Evolutionary conservation across 2,888 invertebrate species (phyloP), one percentile per base, ranked within the genome.

Genomic region (Andrena praecox): DNA sequence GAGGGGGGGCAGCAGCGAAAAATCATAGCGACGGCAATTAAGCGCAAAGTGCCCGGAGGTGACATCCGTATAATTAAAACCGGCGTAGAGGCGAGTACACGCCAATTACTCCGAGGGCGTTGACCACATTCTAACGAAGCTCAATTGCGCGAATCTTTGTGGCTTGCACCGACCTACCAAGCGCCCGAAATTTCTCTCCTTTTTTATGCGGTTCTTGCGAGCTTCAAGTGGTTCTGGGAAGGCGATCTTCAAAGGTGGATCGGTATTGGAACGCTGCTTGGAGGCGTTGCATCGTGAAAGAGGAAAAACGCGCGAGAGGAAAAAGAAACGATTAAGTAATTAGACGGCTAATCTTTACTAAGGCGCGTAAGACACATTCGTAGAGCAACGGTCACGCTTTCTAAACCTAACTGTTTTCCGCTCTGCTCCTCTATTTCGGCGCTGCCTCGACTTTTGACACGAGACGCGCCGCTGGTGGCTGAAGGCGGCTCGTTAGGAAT

Each of bases 81-180:
- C 70, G 63, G 54, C 70, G 71, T 35, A 16, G 79, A 69, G 68
- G 52, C 29, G 71, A 56, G 76, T 78, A 80, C 78, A 82, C 77
- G 82, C 77, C 84, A 78, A 82, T 87, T 87, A 85, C 50, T 27
- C 16, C 80, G 84, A 79, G 82, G 84, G 78, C 84, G 82, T 87
- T 85, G 85, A 87, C 85, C 87, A 87, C 78, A 77, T 69, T 79
- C 67, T 84, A 87, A 87, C 77, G 78, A 85, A 76, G 79, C 80
- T 84, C 84, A 82, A 87, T 87, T 84, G 87, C 74, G 79, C 66
- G 78, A 87, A 87, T 87, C 87, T 80, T 80, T 73, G 54, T 16
- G 56, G 12, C 10, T 27, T 12, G 3, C 24, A 4, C 8, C 20
- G 42, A 7, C 52, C 50, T 29, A n/a, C 10, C 7, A 24, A 2